Base-by-base conservation (phyloP, 2,113 vertebrate genomes). In the Triplophysa dalaica region DNA sequence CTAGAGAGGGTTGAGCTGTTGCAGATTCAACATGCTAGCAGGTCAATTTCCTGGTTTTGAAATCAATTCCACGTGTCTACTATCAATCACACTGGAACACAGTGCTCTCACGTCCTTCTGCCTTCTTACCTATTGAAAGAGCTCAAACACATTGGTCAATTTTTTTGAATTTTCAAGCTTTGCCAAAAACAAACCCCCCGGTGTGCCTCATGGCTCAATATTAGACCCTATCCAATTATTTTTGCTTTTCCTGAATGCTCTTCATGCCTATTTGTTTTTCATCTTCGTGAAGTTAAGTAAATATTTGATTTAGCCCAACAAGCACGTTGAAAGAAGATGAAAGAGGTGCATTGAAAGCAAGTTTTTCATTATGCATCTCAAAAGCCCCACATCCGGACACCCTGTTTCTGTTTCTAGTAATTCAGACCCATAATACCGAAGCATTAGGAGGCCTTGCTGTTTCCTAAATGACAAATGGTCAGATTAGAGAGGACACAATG, bases 381-480 rank as follows among this genome's bases (percentile, higher is more conserved):
- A 60, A 45, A 24, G 48, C 38, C 73, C 83, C 82, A 84, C 81
- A 81, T 83, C 65, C 70, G 24, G 16, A 14, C n/a, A 45, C 58
- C 24, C 38, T 82, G 80, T 21, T 61, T 76, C 52, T 82, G 29
- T 62, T 64, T 52, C 22, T 52, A 48, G 19, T 92, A 90, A 93
- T 93, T 89, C 87, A 67, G 86, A 76, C 84, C 84, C 80, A 87
- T 89, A 63, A 88, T 88, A 86, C 87, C 43, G 12, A 66, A 78
- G 86, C 84, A 85, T 90, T 91, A 89, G 75, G 61, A 83, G 87
- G 86, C 83, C 83, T 87, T 60, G 79, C 86, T 82, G 87, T 89
- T 92, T 92, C 90, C 92, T 93, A 89, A 89, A 89, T 90, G 89
- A 89, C 87, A 90, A 90, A 91, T 90, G 87, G 88, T 78, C 74